phyloP scores from a whole-genome alignment of 2,113 vertebrate genomes.

The Grus americana region DNA sequence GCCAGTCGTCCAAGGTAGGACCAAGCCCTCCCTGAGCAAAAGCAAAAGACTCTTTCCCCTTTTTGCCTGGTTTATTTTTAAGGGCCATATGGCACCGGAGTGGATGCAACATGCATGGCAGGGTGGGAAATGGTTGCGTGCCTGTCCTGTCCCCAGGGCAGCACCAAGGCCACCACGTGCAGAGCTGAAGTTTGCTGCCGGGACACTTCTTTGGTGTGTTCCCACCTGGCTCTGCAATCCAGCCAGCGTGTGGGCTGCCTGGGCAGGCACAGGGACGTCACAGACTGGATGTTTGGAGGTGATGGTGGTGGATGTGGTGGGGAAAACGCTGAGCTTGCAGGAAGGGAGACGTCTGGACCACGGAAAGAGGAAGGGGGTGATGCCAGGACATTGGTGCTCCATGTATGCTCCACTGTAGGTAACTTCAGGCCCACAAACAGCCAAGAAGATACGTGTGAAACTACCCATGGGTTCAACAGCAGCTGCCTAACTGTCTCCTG shows the following conservation, averaged over 20 bases:
- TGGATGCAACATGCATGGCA: not conserved
- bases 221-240: not conserved
- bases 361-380: not conserved
- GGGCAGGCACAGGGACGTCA: rapidly evolving
- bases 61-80: not conserved
- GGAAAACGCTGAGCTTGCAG: not conserved
- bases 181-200: not conserved
- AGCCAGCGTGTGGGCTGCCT: rapidly evolving
- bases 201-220: not conserved
- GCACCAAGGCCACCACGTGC: not conserved
- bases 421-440: not conserved
- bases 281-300: not conserved
- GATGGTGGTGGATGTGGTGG: not conserved
- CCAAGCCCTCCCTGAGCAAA: not conserved
- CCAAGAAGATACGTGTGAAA: rapidly evolving
- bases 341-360: not conserved
- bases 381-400: not conserved
- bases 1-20: not conserved
- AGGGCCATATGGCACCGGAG: not conserved
- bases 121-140: not conserved
- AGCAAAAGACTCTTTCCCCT: not conserved
- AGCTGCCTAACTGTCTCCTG: not conserved
- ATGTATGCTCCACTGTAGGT: not conserved
- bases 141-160: not conserved
- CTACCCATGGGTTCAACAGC: not conserved